These are phyloP conservation scores for Diabrotica virgifera DNA, from an alignment of 1,140 invertebrate species.

Conservation along the genomic window DNA sequence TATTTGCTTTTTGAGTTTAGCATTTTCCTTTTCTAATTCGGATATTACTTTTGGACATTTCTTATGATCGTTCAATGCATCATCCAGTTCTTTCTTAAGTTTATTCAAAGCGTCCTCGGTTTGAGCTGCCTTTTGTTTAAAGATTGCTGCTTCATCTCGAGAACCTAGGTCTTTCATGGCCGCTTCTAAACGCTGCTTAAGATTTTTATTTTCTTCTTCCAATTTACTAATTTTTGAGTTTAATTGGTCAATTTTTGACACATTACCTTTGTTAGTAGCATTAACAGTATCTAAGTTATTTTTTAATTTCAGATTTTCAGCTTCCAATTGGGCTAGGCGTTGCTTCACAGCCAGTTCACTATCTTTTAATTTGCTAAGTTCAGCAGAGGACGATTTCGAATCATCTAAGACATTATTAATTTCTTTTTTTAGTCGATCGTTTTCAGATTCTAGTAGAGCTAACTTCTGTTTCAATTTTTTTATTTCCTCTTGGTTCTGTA, in stretches of 20 bases:
- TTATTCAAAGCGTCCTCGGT: conserved; percentile 18
- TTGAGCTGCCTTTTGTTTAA: conserved; percentile 20
- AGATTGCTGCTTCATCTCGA: conserved; percentile 13
- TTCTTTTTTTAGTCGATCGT: conserved; percentile 21
- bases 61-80: conserved; percentile 4
- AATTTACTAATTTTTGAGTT: conserved; percentile 11
- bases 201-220: conserved; percentile 21
- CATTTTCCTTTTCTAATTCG: conserved; percentile 22
- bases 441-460: conserved; percentile 21
- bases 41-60: conserved; percentile 12
- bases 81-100: conserved; percentile 13
- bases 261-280: background rate
- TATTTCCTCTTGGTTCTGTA: conserved; percentile 8
- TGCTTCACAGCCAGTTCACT: conserved; percentile 22
- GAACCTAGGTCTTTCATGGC: background rate
- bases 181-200: conserved; percentile 21
- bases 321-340: conserved; percentile 20
- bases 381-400: conserved; percentile 4
- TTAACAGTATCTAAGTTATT: conserved; percentile 22
- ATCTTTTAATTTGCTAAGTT: conserved; percentile 13
- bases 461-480: conserved; percentile 15
- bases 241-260: background rate
- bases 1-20: conserved; percentile 22
- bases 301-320: conserved; percentile 29
- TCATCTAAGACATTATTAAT: conserved; percentile 18